A percentile compares a stretch with the other conserved stretches of the same genome.
These are phyloP conservation scores for Augochlorella aurata DNA, from an alignment of 2,888 invertebrate species.

Conservation along the genomic window DNA sequence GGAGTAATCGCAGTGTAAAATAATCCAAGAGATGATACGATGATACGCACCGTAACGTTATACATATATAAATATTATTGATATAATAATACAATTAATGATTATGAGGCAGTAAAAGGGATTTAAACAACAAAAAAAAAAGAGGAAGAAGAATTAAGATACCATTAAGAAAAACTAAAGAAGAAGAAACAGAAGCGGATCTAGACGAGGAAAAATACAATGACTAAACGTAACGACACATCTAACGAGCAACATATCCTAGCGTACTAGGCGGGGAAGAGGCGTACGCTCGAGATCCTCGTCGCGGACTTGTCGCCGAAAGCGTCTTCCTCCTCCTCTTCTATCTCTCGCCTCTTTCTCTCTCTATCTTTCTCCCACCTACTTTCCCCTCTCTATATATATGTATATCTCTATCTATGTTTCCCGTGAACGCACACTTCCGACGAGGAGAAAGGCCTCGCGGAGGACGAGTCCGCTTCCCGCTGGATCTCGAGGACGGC, in stretches of 20 bases:
- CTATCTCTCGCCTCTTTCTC: background rate
- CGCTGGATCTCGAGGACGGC: slow-evolving; percentile 11
- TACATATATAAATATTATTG: slow-evolving; percentile 67
- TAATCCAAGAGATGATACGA: slow-evolving; percentile 69
- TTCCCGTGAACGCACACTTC: slow-evolving; percentile 41
- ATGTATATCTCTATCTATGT: background rate
- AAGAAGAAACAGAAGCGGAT: slow-evolving; percentile 59
- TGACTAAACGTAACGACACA: slow-evolving; percentile 76
- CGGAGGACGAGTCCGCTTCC: background rate
- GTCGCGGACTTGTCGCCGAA: slow-evolving; percentile 1
- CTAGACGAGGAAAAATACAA: slow-evolving; percentile 52
- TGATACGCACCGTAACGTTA: slow-evolving; percentile 75
- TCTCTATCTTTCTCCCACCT: background rate
- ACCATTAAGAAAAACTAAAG: slow-evolving; percentile 18
- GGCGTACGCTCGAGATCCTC: slow-evolving; percentile 36
- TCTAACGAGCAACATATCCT: slow-evolving; percentile 81
- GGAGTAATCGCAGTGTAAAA: slow-evolving; percentile 71
- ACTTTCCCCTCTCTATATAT: background rate
- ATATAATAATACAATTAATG: slow-evolving; percentile 50
- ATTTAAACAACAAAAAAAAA: slow-evolving; percentile 56
- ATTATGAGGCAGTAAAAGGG: slow-evolving; percentile 57
- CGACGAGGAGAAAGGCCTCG: background rate
- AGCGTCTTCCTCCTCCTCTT: background rate
- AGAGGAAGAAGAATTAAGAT: slow-evolving; percentile 31
- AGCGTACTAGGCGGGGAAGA: slow-evolving; percentile 69